These are phyloP conservation scores for Decapterus maruadsi DNA, from an alignment of 2,797 vertebrate genomes.

Conservation along the genomic window DNA sequence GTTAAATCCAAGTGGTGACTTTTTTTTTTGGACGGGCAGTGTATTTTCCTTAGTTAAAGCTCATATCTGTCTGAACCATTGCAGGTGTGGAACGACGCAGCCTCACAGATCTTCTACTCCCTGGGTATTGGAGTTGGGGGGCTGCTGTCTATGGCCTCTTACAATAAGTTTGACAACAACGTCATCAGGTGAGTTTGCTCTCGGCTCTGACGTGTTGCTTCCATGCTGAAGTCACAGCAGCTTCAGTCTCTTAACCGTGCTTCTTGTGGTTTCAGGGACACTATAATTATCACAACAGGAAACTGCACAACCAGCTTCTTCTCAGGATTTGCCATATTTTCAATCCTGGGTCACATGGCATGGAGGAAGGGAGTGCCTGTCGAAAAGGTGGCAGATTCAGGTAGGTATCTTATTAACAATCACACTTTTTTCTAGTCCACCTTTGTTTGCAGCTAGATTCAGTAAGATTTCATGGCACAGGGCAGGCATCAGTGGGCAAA, in stretches of 20 bases:
- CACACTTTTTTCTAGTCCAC: neutral
- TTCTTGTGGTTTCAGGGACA: slow-evolving; percentile 81
- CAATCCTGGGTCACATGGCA: slow-evolving; percentile 90
- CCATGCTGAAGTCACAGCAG: neutral
- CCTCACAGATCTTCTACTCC: slow-evolving; percentile 91
- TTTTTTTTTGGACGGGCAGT: no score
- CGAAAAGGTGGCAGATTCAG: slow-evolving; percentile 85
- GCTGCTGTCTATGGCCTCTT: slow-evolving; percentile 90
- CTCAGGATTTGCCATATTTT: slow-evolving; percentile 90
- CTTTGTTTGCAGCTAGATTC: neutral
- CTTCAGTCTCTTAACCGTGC: neutral
- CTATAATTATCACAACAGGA: slow-evolving; percentile 87
- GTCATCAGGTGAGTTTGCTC: slow-evolving; percentile 85
- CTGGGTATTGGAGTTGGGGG: slow-evolving; percentile 90
- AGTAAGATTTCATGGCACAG: neutral
- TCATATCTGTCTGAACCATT: slow-evolving; percentile 11
- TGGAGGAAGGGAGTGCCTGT: slow-evolving; percentile 88
- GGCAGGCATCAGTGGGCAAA: neutral
- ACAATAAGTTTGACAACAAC: slow-evolving; percentile 91
- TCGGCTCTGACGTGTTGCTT: neutral
- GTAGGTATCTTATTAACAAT: slow-evolving; percentile 60
- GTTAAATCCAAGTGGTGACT: no score
- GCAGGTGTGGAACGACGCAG: slow-evolving; percentile 92
- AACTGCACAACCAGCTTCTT: slow-evolving; percentile 90
- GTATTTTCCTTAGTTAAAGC: neutral